phyloP scores from a whole-genome alignment of 2,797 vertebrate genomes.

The Delichon dasypus region DNA sequence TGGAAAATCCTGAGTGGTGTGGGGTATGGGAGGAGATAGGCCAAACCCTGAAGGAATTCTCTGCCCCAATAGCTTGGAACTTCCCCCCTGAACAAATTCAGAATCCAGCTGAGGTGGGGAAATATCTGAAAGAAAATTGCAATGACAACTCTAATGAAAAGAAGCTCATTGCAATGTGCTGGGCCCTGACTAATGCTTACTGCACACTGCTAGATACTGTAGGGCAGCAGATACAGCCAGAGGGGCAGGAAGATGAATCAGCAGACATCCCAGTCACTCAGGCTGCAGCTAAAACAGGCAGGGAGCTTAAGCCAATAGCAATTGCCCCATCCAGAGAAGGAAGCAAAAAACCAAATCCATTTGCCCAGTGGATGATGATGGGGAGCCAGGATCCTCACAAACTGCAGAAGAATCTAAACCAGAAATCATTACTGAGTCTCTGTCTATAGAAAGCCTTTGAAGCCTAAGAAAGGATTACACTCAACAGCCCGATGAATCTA shows the following conservation, averaged over 20 bases:
- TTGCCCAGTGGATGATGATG: background rate
- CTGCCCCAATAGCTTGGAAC: background rate
- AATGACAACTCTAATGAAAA: no score
- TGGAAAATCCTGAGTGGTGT: background rate
- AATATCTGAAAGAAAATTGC: no score
- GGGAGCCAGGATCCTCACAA: background rate
- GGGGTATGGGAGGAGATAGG: background rate
- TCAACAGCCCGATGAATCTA: background rate
- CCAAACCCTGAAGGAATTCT: background rate
- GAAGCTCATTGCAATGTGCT: no score
- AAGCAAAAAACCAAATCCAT: background rate
- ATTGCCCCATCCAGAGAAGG: background rate
- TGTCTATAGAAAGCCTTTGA: background rate
- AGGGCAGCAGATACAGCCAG: background rate
- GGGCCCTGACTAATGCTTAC: no score
- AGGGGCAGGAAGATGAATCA: background rate
- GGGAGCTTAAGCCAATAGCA: background rate
- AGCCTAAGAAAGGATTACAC: background rate
- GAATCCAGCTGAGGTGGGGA: background rate
- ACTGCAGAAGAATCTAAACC: background rate
- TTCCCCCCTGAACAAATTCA: background rate
- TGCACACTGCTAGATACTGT: background rate
- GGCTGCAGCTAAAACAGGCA: background rate
- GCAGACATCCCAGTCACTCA: background rate
- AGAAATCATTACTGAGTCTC: background rate